Evolutionary conservation across 2,797 vertebrate species (phyloP).

Genomic region (Diceros bicornis): DNA sequence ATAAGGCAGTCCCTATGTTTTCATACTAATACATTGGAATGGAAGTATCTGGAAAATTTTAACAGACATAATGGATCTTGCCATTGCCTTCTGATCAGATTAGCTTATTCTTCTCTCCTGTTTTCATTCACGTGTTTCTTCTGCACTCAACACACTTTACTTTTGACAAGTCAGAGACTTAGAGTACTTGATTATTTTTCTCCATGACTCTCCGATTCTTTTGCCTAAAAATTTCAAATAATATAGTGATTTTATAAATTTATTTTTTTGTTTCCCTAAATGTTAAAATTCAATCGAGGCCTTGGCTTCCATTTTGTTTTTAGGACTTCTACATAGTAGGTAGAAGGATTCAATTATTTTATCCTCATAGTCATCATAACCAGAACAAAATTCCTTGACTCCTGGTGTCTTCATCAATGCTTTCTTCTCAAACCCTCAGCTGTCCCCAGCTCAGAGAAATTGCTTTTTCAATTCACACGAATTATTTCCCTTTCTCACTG

Average conservation of each 20-base stretch:
- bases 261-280: conserved; percentile 25
- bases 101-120: background rate
- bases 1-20: background rate
- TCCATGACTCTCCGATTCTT: background rate
- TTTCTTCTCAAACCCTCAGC: conserved; percentile 58
- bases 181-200: background rate
- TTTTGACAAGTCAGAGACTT: background rate
- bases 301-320: conserved; percentile 51
- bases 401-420: background rate
- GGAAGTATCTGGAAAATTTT: background rate
- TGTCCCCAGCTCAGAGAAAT: conserved; percentile 44
- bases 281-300: background rate
- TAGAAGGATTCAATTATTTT: conserved; percentile 2
- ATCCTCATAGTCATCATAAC: background rate
- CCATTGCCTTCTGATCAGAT: background rate
- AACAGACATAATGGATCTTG: background rate
- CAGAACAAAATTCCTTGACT: conserved; percentile 10
- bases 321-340: background rate
- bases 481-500: conserved; percentile 69
- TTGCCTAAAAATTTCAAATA: conserved; percentile 15
- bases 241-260: background rate
- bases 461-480: conserved; percentile 64
- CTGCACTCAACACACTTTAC: background rate
- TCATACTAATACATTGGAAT: background rate
- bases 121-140: conserved; percentile 49